These are phyloP conservation scores for Bombus pyrosoma DNA, from an alignment of 1,140 invertebrate genomes.

Conservation along the genomic window DNA sequence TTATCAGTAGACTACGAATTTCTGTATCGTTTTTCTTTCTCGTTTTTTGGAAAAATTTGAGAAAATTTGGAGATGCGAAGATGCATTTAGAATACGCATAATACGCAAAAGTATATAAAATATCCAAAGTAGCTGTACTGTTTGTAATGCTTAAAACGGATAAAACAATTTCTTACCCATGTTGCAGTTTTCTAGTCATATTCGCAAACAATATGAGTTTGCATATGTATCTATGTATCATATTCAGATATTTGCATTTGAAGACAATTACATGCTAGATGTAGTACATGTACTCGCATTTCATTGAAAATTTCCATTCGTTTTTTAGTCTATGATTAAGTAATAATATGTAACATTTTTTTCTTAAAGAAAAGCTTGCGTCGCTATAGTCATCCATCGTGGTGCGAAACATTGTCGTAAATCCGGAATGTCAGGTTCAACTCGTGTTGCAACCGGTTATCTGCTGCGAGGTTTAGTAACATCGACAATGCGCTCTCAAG, in stretches of 20 bases:
- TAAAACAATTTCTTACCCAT: too few relatives aligned
- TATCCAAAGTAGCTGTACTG: too few relatives aligned
- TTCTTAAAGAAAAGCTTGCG: not conserved
- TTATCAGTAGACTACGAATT: too few relatives aligned
- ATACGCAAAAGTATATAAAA: too few relatives aligned
- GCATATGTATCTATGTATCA: too few relatives aligned
- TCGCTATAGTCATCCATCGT: not conserved
- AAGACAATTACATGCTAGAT: not conserved
- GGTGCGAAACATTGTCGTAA: not conserved
- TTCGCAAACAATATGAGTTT: too few relatives aligned
- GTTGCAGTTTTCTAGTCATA: too few relatives aligned
- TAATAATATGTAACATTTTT: not conserved
- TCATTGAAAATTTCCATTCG: not conserved
- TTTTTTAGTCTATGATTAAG: not conserved
- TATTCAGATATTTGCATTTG: not conserved
- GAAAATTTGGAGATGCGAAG: too few relatives aligned
- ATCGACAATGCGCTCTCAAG: not conserved
- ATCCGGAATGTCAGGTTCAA: conserved; percentile 31
- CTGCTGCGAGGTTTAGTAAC: not conserved
- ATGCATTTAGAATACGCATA: too few relatives aligned
- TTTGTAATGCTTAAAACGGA: too few relatives aligned
- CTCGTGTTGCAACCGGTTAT: conserved; percentile 12
- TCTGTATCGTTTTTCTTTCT: too few relatives aligned
- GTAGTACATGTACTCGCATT: not conserved
- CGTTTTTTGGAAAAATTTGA: too few relatives aligned